Evolutionary conservation across 2,888 invertebrate genomes (phyloP).

Genomic region (Arctia plantaginis): DNA sequence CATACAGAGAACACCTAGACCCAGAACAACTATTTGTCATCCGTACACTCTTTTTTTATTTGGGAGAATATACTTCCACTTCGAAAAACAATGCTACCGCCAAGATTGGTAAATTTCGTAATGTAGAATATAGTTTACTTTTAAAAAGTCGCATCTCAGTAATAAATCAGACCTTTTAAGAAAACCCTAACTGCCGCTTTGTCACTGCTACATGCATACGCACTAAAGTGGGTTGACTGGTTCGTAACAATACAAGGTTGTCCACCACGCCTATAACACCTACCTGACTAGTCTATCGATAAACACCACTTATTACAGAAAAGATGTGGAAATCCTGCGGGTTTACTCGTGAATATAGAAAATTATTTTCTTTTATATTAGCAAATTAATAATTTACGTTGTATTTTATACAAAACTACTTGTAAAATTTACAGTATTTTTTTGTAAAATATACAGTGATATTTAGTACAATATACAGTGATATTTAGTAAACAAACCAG

Average conservation of each 20-base stretch:
- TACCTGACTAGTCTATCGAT: slow-evolving; percentile 2
- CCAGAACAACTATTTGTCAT: too few relatives aligned
- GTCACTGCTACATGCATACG: slow-evolving; percentile 5
- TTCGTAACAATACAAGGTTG: slow-evolving; percentile 31
- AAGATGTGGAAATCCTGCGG: neutral
- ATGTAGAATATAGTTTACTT: neutral
- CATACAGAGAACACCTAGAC: too few relatives aligned
- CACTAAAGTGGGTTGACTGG: slow-evolving; percentile 22
- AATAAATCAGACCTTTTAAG: neutral
- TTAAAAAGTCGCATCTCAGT: neutral
- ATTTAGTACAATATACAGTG: neutral
- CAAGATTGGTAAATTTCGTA: too few relatives aligned
- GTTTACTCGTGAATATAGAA: neutral
- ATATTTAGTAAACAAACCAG: neutral
- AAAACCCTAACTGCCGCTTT: neutral
- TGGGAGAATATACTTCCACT: too few relatives aligned
- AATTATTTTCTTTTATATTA: neutral
- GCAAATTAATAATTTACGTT: neutral
- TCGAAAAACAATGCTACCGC: too few relatives aligned
- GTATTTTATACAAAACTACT: neutral
- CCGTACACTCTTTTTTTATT: too few relatives aligned
- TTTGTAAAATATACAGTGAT: neutral
- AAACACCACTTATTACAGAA: neutral
- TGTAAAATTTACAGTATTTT: neutral
- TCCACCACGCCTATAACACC: slow-evolving; percentile 24